A percentile compares a stretch with the other conserved stretches of the same genome.
phyloP scores from a whole-genome alignment of 2,797 vertebrate genomes.

The Peromyscus eremicus region DNA sequence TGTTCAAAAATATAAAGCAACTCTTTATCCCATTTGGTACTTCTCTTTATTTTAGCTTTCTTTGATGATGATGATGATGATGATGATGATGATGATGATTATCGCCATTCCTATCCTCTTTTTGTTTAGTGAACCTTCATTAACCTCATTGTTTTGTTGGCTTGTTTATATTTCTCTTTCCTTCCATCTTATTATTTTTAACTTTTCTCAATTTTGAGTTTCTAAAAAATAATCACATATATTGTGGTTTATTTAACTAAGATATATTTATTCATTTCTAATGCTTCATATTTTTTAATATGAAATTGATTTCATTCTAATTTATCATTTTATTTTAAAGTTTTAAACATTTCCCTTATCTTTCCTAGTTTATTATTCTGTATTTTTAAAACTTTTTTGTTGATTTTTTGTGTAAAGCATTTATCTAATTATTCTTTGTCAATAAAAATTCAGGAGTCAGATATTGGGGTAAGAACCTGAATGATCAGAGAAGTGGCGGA shows the following conservation, averaged over 20 bases:
- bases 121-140: not conserved
- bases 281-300: constrained; percentile 10
- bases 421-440: not conserved
- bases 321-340: constrained; percentile 31
- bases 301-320: not conserved
- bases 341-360: not conserved
- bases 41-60: constrained; percentile 25
- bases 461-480: not conserved
- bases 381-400: not conserved
- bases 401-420: not conserved
- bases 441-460: not conserved
- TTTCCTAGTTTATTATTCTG: not conserved
- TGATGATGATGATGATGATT: not conserved
- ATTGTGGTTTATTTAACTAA: not conserved
- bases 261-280: not conserved
- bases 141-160: not conserved
- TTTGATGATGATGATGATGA: not conserved
- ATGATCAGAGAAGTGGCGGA: not conserved
- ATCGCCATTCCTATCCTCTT: not conserved
- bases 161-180: not conserved
- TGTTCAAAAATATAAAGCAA: not conserved
- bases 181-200: not conserved
- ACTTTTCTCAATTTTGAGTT: not conserved
- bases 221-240: constrained; percentile 20
- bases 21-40: not conserved